phyloP scores from a whole-genome alignment of 2,888 invertebrate species.

The Neoascia interrupta region DNA sequence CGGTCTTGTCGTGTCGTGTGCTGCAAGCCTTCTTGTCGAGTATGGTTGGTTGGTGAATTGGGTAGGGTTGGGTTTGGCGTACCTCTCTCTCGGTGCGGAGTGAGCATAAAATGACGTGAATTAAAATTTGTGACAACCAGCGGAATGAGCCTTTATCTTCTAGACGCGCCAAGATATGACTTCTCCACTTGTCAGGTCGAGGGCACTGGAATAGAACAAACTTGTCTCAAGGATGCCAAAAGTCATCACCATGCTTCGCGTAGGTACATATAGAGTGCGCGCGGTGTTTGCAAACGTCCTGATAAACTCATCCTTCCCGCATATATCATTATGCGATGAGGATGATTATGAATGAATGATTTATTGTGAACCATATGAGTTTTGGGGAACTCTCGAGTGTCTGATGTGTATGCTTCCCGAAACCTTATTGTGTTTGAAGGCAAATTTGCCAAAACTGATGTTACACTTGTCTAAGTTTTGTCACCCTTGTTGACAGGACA shows the following conservation, averaged over 20 bases:
- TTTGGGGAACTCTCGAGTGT: neutral
- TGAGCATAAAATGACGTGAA: too few relatives aligned
- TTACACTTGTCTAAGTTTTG: conserved; percentile 44
- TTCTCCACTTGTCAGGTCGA: neutral
- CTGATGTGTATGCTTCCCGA: neutral
- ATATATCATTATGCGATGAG: too few relatives aligned
- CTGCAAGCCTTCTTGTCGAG: too few relatives aligned
- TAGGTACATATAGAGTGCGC: neutral
- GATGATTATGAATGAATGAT: conserved; percentile 59
- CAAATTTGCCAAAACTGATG: conserved; percentile 27
- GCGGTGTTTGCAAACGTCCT: too few relatives aligned
- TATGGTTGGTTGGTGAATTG: too few relatives aligned
- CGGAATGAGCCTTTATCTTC: conserved; percentile 39
- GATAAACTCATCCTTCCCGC: too few relatives aligned
- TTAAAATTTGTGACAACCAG: conserved; percentile 60
- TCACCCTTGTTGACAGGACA: conserved; percentile 33
- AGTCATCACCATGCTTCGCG: conserved; percentile 24
- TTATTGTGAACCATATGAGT: conserved; percentile 51
- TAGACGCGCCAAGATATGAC: neutral
- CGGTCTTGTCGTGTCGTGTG: too few relatives aligned
- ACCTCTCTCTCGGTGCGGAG: too few relatives aligned
- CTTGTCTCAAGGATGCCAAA: conserved; percentile 39
- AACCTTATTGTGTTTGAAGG: conserved; percentile 1
- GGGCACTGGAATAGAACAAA: neutral
- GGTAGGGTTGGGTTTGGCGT: too few relatives aligned